phyloP scores from a whole-genome alignment of 2,797 vertebrate genomes.

The Paedocypris micromegethes region DNA sequence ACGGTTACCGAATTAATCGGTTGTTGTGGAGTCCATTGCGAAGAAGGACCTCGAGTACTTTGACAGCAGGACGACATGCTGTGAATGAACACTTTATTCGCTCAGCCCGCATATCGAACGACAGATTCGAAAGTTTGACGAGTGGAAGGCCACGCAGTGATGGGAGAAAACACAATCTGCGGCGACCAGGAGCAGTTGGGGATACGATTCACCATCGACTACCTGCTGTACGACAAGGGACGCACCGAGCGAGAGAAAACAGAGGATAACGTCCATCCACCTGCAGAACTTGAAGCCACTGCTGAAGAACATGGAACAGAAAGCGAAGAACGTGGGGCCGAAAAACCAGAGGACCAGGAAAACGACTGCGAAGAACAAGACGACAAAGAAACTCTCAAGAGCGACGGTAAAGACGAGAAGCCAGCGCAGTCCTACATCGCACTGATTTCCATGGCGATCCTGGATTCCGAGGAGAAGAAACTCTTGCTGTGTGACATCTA shows the following conservation, averaged over 20 bases:
- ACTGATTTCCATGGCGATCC: slow-evolving; percentile 78
- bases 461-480: slow-evolving; percentile 76
- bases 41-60: neutral
- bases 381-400: slow-evolving; percentile 49
- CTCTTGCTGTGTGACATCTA: slow-evolving; percentile 81
- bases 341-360: slow-evolving; percentile 38
- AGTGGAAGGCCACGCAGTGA: slow-evolving; percentile 36
- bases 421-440: slow-evolving; percentile 78
- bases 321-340: slow-evolving; percentile 1
- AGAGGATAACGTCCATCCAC: slow-evolving; percentile 41
- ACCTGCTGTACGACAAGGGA: slow-evolving; percentile 69
- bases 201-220: slow-evolving; percentile 77
- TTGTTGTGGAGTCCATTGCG: slow-evolving; percentile 9
- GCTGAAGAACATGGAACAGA: slow-evolving; percentile 49
- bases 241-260: slow-evolving; percentile 51
- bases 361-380: slow-evolving; percentile 49
- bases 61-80: slow-evolving; percentile 5
- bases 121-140: slow-evolving; percentile 1
- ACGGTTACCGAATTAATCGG: slow-evolving; percentile 7
- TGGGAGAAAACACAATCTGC: slow-evolving; percentile 54
- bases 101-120: neutral
- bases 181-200: slow-evolving; percentile 58
- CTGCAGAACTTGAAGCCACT: slow-evolving; percentile 38
- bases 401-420: slow-evolving; percentile 62
- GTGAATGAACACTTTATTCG: slow-evolving; percentile 1